Evolutionary conservation across 2,888 invertebrate genomes (phyloP).

Genomic region (Pheosia tremula): DNA sequence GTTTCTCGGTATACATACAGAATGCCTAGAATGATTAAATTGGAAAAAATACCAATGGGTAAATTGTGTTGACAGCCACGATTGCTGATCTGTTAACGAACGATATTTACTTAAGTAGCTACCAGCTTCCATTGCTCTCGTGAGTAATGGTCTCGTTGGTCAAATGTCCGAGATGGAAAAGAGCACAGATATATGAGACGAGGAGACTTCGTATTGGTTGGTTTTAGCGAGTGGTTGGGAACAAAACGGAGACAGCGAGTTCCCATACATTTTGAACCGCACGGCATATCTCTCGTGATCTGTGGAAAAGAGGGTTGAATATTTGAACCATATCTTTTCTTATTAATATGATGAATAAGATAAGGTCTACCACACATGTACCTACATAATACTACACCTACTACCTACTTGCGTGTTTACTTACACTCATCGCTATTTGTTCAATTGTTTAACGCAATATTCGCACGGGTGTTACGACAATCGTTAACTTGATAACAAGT

Average conservation of each 20-base stretch:
- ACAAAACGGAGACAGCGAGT: no score
- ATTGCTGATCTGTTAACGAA: neutral
- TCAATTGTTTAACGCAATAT: slow-evolving; percentile 2
- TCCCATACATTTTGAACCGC: no score
- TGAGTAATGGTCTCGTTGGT: no score
- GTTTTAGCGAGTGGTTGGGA: no score
- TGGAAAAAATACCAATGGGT: neutral
- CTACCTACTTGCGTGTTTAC: neutral
- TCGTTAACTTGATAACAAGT: neutral
- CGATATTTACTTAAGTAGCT: neutral
- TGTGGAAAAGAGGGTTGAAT: no score
- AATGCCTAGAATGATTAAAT: neutral
- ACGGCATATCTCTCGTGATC: no score
- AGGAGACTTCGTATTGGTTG: no score
- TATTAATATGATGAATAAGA: neutral
- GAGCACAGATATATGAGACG: no score
- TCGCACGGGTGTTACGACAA: neutral
- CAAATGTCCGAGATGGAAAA: no score
- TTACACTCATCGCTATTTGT: neutral
- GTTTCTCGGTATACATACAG: neutral
- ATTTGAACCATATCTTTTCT: no score
- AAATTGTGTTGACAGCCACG: neutral
- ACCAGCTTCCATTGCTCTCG: neutral
- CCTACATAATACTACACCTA: neutral
- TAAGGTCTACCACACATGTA: neutral